Base-by-base conservation (phyloP, 2,113 vertebrate genomes). In the Phaetusa simplex region DNA sequence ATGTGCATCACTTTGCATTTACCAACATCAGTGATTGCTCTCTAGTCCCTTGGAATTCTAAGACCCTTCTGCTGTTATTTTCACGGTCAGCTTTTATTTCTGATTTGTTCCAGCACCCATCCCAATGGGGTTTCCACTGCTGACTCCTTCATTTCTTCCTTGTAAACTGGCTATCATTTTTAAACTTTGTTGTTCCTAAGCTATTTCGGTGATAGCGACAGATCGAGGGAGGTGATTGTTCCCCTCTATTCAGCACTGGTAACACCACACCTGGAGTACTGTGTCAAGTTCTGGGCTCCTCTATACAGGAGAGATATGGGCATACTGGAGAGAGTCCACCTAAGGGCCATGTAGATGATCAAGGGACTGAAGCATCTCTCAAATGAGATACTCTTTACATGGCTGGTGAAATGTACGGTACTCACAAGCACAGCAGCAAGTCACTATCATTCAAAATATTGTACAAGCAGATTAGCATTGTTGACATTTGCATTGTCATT, bases 71-170 rank as follows among this genome's bases (percentile, higher is more conserved):
- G 13, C 34, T 78, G 11, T 5, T 49, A 49, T 65, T 67, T 83
- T 64, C 81, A 47, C 67, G 20, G 53, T 72, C 27, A n/a, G 11
- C 42, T 53, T 81, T 84, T 84, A 36, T 62, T 87, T 93, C 47
- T 87, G 9, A 45, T 61, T 5, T 45, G 24, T 74, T 89, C 32
- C 26, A 52, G 26, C 29, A 52, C 3, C 12, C 6, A 61, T 61
- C 34, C 40, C 45, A 34, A 0, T 72, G 47, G 26, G 22, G 67
- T 9, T 84, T 6, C 9, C 0, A 1, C 19, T 72, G 47, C 9
- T 72, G 49, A 69, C 15, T 58, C 21, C 49, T 70, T 80, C 3
- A 8, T 47, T 88, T 13, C 16, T 86, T 82, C 36, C 13, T 8
- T 86, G 12, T 87, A 52, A 84, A 52, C 42, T 80, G 29, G 18